These are phyloP conservation scores for Rostratula benghalensis DNA, from an alignment of 2,113 vertebrate genomes.

Conservation along the genomic window DNA sequence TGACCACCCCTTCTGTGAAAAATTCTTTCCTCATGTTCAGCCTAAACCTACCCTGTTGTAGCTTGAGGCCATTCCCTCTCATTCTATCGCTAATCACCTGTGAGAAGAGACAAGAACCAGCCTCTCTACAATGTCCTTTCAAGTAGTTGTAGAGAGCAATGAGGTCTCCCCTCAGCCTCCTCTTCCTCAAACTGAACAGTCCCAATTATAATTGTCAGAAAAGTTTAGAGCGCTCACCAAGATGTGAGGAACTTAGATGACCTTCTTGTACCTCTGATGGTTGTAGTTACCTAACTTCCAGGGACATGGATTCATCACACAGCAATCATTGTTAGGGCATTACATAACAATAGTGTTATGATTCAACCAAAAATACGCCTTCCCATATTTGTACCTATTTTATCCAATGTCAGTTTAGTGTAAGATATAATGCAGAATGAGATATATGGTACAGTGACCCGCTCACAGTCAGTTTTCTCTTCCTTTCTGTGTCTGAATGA, in stretches of 20 bases:
- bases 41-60: no score
- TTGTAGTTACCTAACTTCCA: background rate
- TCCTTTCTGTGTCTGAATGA: background rate
- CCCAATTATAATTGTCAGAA: no score
- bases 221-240: background rate
- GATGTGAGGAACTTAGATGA: background rate
- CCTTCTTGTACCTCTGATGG: background rate
- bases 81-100: no score
- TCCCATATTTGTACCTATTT: background rate
- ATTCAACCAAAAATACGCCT: background rate
- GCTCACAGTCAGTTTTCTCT: background rate
- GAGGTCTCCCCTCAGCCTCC: no score
- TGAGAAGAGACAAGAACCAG: no score
- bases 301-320: background rate
- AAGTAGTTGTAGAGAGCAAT: no score
- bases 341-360: background rate
- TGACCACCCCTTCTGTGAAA: no score
- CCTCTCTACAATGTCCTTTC: no score
- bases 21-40: no score
- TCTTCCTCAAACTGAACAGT: no score
- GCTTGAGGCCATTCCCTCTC: no score
- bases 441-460: background rate
- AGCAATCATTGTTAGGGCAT: background rate
- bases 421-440: background rate
- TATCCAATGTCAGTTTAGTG: background rate